Conservation (phyloP, 2,888 invertebrate genomes). For the Drosophila villosipedis region DNA sequence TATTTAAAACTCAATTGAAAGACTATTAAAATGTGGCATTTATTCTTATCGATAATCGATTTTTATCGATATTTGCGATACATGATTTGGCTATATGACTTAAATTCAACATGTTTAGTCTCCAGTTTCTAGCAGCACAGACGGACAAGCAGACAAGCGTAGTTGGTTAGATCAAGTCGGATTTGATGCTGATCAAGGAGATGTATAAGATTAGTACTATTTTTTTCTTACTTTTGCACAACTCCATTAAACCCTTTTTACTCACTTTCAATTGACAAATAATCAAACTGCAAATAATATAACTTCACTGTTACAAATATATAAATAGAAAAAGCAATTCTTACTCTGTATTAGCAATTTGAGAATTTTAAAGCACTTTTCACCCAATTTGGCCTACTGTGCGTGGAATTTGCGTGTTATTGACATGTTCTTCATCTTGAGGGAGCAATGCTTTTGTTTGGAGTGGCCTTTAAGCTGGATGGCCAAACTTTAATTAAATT, state of each 20-base stretch:
- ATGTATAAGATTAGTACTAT: background rate
- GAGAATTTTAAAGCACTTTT: background rate
- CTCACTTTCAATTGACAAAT: background rate
- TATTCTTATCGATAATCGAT: too few relatives aligned
- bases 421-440: constrained; percentile 29
- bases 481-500: constrained; percentile 69
- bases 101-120: too few relatives aligned
- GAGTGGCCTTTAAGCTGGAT: constrained; percentile 31
- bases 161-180: background rate
- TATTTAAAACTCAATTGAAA: background rate
- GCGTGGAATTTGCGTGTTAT: constrained; percentile 28
- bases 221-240: background rate
- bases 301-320: background rate
- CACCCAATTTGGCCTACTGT: background rate
- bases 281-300: background rate
- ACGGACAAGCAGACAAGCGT: background rate
- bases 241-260: background rate
- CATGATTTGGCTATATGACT: too few relatives aligned
- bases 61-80: too few relatives aligned
- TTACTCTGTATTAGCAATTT: background rate
- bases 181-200: too few relatives aligned
- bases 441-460: background rate
- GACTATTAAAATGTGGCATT: too few relatives aligned
- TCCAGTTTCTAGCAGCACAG: too few relatives aligned
- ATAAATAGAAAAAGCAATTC: background rate